phyloP scores from a whole-genome alignment of 2,113 vertebrate genomes.

The Equus przewalskii region DNA sequence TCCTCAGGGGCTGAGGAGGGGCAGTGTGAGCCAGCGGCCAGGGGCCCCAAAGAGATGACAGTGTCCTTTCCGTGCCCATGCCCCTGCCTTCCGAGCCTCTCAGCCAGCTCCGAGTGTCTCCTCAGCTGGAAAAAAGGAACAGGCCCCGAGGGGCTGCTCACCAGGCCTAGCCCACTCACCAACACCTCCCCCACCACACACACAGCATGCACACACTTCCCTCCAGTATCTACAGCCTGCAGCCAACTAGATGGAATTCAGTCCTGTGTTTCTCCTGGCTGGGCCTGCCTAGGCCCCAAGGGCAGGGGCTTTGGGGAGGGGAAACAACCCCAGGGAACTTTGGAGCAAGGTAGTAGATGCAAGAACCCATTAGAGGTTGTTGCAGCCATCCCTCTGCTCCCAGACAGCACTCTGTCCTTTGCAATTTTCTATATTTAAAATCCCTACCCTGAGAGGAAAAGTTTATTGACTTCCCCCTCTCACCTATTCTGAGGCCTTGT shows the following conservation, averaged over 20 bases:
- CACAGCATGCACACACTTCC: too few species aligned
- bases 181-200: neutral
- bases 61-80: neutral
- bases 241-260: slow-evolving; percentile 22
- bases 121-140: neutral
- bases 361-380: neutral
- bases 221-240: neutral
- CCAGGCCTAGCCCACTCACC: neutral
- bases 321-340: neutral
- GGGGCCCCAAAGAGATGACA: slow-evolving; percentile 53
- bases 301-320: neutral
- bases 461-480: neutral
- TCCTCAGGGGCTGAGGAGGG: slow-evolving; percentile 71
- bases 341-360: neutral
- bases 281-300: neutral
- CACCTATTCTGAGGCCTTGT: neutral
- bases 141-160: neutral
- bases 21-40: slow-evolving; percentile 8
- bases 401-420: neutral
- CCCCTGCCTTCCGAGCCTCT: neutral
- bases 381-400: neutral
- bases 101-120: neutral
- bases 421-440: neutral
- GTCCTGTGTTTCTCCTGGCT: slow-evolving; percentile 42
- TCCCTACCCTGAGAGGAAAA: neutral